Evolutionary conservation across 1,140 invertebrate genomes (phyloP).

Genomic region (Hypsibius dujardini): DNA sequence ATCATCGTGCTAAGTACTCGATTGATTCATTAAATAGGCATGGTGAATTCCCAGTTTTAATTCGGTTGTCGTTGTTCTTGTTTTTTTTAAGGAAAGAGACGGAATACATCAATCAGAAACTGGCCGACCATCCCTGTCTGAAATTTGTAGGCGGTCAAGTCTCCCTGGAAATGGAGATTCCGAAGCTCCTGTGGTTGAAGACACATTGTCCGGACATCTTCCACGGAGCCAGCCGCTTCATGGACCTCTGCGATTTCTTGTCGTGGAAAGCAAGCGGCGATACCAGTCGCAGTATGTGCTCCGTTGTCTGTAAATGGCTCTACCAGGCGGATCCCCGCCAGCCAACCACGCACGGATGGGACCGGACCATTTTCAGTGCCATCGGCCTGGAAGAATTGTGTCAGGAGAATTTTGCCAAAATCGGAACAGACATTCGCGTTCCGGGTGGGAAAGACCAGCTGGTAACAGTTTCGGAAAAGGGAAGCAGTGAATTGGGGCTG

Average conservation of each 20-base stretch:
- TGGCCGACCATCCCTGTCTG: slow-evolving; percentile 46
- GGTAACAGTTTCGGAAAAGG: slow-evolving; percentile 46
- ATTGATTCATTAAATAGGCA: too few species aligned
- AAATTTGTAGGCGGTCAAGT: slow-evolving; percentile 73
- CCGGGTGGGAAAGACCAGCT: slow-evolving; percentile 47
- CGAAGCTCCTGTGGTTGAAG: slow-evolving; percentile 88
- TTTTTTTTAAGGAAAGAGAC: slow-evolving; percentile 43
- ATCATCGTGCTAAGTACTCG: slow-evolving; percentile 55
- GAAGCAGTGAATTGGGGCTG: slow-evolving; percentile 47
- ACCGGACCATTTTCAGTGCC: slow-evolving; percentile 47
- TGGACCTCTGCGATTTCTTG: slow-evolving; percentile 82
- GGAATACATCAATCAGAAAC: slow-evolving; percentile 50
- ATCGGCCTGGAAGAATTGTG: slow-evolving; percentile 58
- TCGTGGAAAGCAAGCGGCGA: slow-evolving; percentile 72
- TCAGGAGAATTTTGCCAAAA: slow-evolving; percentile 49
- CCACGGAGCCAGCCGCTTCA: slow-evolving; percentile 50
- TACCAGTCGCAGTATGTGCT: slow-evolving; percentile 49
- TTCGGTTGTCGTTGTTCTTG: too few species aligned
- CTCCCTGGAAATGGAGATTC: slow-evolving; percentile 83
- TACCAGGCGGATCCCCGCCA: slow-evolving; percentile 43
- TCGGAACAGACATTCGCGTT: slow-evolving; percentile 49
- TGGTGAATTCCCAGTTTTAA: too few species aligned
- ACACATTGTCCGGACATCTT: slow-evolving; percentile 47
- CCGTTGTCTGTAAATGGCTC: slow-evolving; percentile 83
- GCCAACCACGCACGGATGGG: slow-evolving; percentile 44